Base-by-base conservation (phyloP, 2,888 invertebrate species). In the Eristalis arbustorum region DNA sequence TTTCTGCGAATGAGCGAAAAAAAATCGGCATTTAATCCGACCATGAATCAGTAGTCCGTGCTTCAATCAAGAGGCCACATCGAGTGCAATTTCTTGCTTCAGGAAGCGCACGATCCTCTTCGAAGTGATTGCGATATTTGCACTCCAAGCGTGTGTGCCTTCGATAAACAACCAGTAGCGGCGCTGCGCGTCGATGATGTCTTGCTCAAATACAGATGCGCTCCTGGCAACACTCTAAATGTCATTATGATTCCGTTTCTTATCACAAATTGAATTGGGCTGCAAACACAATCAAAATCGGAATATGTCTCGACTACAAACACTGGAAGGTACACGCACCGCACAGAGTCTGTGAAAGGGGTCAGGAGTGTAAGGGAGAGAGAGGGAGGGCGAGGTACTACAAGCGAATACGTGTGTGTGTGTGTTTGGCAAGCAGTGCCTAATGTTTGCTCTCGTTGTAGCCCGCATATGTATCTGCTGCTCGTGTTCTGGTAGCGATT, bases 221-320 rank as follows among this genome's bases (percentile, higher is more conserved):
- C 69, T 40, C 28, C 72, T 78, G 78, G 78, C 78, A 78, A 78
- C 42, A 78, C 71, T 72, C 59, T 0, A 22, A 59, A 42, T 40
- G 59, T 59, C 78, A 66, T 61, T 42, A 40, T 57, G 76, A 71
- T 71, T 78, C 64, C 25, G 57, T 31, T 57, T 59, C 71, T 78
- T 78, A 78, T 78, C 71, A 23, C 31, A 73, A 80, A 67, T 67
- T 66, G 40, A 71, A 37, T 72, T 72, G 71, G 18, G 49, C 67
- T 62, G 73, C 62, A 80, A 49, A 68, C 61, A 80, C 79, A 67
- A 11, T n/a, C 49, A 40, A 69, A 66, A 34, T 28, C 6, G 23
- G 23, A 77, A 18, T 13, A 14, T 42, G 59, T 3, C 31, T 59
- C 42, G 23, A 31, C 31, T 23, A 71, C 61, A 37, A 40, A 74